Evolutionary conservation across 2,888 invertebrate species (phyloP), one percentile per base, ranked within the genome.

Genomic region (Hydriomena furcata): DNA sequence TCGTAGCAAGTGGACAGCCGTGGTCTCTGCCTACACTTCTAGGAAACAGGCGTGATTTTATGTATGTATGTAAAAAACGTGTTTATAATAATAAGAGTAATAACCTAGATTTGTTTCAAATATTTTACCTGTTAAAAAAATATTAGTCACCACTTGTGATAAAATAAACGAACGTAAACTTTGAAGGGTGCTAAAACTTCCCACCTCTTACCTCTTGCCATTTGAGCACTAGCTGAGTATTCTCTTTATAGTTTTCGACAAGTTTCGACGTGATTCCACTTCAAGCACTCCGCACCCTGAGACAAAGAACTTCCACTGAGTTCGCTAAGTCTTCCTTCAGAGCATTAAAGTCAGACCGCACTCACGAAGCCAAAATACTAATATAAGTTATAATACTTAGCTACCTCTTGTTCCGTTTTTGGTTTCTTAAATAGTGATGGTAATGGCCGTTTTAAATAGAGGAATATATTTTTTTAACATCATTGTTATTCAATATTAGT

Each of bases 281-380:
- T 37, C 52, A 46, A 30, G 59, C 63, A 41, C 66, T 63, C 67
- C 51, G 59, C 66, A 60, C 56, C 50, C 49, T 46, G 57, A 67
- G 65, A 79, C 77, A 80, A 79, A 74, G 78, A 65, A 56, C 61
- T 56, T 66, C 48, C 47, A 25, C 24, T 41, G 55, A 77, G 68
- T 77, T 78, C 61, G 56, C 68, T 78, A 79, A 82, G 79, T 75
- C 73, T 70, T 68, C 63, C 46, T 52, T 37, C 61, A 64, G 65
- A 71, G 73, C 64, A 73, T 77, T 76, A 74, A 73, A 74, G 63
- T 69, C 68, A 65, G 67, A 66, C 76, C 73, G 57, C 71, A 52
- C 65, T 67, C 63, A 64, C 65, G 55, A 63, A 71, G 67, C 65
- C 74, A 64, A 73, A 73, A 74, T 65, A 71, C 65, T 72, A 75